Evolutionary conservation across 2,113 vertebrate species (phyloP).

Genomic region (Otus sunia): DNA sequence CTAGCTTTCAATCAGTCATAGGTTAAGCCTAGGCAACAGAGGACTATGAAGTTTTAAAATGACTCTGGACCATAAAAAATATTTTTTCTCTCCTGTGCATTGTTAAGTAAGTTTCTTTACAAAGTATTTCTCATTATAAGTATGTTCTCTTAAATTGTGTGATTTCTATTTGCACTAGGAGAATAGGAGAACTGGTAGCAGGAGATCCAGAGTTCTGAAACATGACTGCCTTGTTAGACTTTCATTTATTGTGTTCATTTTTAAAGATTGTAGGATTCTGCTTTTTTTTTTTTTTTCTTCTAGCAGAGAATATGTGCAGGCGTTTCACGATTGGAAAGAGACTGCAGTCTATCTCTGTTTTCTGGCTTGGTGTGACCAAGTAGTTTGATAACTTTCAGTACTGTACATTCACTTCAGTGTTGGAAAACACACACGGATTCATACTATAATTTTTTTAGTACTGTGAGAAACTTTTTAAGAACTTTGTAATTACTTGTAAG

Average conservation of each 20-base stretch:
- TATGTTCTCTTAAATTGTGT: neutral
- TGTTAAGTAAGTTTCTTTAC: neutral
- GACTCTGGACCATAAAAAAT: neutral
- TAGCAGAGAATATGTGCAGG: neutral
- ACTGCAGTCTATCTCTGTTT: rapidly evolving
- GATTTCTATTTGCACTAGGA: neutral
- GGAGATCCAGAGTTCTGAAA: neutral
- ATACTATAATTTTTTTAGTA: neutral
- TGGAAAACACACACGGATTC: neutral
- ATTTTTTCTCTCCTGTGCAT: neutral
- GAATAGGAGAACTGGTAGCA: neutral
- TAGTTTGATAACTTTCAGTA: neutral
- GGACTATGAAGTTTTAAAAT: neutral
- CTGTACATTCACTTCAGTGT: neutral
- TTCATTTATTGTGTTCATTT: neutral
- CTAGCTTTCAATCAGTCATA: neutral
- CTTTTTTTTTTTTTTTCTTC: neutral
- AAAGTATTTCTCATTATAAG: neutral
- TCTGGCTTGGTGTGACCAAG: neutral
- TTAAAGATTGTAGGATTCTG: neutral
- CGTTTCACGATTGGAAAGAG: neutral
- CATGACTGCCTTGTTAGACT: neutral
- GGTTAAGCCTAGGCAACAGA: neutral
- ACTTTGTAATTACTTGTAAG: neutral
- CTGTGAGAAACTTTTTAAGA: neutral